phyloP scores from a whole-genome alignment of 2,113 vertebrate genomes.

The Chunga burmeisteri region DNA sequence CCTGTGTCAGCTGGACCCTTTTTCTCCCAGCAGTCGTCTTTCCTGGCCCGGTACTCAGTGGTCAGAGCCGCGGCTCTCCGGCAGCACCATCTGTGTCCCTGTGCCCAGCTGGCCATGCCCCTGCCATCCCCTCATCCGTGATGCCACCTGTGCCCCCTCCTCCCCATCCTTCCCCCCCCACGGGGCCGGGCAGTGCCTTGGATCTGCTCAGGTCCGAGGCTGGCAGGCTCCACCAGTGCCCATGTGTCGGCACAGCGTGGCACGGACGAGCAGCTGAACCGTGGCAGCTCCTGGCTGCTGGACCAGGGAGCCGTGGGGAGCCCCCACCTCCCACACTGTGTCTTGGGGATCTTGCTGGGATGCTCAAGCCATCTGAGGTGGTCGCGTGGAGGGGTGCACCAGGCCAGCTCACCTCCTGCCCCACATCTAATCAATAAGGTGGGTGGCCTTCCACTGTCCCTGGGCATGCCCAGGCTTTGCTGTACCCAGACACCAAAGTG shows the following conservation, averaged over 20 bases:
- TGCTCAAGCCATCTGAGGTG: background rate
- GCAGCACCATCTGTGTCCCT: background rate
- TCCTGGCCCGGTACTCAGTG: background rate
- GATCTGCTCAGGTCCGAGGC: background rate
- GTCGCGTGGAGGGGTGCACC: background rate
- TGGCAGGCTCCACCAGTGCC: background rate
- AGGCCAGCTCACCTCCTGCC: background rate
- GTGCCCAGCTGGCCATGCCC: background rate
- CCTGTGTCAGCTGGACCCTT: background rate
- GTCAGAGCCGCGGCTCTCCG: background rate
- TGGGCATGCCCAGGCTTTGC: background rate
- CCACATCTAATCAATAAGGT: background rate
- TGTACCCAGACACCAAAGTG: background rate
- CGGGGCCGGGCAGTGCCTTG: background rate
- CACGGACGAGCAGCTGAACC: background rate
- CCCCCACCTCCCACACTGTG: background rate
- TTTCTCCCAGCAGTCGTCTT: background rate
- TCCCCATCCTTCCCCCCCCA: background rate
- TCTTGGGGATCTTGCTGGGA: background rate
- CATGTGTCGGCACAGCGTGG: background rate
- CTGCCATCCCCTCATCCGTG: accelerated
- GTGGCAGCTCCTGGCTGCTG: accelerated
- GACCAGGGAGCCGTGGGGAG: background rate
- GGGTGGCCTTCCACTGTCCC: background rate
- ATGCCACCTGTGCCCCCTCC: background rate